phyloP scores from a whole-genome alignment of 1,140 invertebrate species.

The Drosophila bocki region DNA sequence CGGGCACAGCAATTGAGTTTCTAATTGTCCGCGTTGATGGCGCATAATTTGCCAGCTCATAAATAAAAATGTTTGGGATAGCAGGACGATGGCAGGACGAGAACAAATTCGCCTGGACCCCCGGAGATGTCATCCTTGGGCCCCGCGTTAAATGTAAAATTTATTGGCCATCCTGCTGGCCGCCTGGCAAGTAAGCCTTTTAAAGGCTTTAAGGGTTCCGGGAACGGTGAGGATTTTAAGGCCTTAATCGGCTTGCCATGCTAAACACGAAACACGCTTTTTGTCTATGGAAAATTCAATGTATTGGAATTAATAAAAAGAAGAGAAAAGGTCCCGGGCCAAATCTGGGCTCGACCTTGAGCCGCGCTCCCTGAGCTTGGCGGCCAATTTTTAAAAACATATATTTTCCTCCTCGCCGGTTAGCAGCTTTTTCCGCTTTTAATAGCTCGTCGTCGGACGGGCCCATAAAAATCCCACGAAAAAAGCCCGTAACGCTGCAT shows the following conservation, averaged over 20 bases:
- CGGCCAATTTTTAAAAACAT: slow-evolving; percentile 66
- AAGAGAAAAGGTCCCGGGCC: slow-evolving; percentile 42
- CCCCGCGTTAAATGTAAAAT: slow-evolving; percentile 45
- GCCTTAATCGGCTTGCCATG: slow-evolving; percentile 74
- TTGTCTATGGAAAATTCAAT: slow-evolving; percentile 79
- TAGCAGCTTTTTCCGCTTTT: slow-evolving; percentile 50
- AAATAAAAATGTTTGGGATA: slow-evolving; percentile 61
- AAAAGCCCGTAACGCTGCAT: slow-evolving; percentile 56
- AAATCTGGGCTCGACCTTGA: slow-evolving; percentile 52
- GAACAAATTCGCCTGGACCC: slow-evolving; percentile 9
- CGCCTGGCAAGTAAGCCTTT: slow-evolving; percentile 54
- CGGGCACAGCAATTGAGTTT: slow-evolving; percentile 53
- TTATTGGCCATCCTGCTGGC: slow-evolving; percentile 37
- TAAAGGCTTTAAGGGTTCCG: slow-evolving; percentile 62
- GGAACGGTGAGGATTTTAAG: slow-evolving; percentile 7
- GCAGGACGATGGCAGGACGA: not conserved
- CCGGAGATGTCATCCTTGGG: slow-evolving; percentile 25
- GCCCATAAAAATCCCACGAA: slow-evolving; percentile 48
- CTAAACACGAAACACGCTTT: slow-evolving; percentile 71
- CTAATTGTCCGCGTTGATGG: slow-evolving; percentile 67
- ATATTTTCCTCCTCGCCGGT: slow-evolving; percentile 22
- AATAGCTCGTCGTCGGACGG: slow-evolving; percentile 59
- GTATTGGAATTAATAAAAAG: slow-evolving; percentile 78
- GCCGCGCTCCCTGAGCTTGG: slow-evolving; percentile 12
- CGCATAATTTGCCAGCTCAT: slow-evolving; percentile 77